Base-by-base conservation (phyloP, 2,113 vertebrate genomes). In the Alligator mississippiensis region DNA sequence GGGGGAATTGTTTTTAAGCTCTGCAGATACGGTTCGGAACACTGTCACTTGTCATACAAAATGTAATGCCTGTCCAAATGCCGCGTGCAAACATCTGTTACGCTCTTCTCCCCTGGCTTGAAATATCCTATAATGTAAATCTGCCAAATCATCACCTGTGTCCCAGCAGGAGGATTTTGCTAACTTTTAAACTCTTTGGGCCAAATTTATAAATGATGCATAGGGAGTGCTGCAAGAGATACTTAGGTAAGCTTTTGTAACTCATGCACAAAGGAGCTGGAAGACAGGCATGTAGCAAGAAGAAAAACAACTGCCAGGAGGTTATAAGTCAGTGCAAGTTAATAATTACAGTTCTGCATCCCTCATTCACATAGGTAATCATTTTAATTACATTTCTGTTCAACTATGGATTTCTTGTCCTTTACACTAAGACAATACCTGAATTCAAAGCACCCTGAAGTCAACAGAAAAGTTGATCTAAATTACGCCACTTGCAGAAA, bases 31-130 rank as follows among this genome's bases (percentile, higher is more conserved):
- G n/a, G 75, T 81, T 82, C 61, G 66, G 87, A 77, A 12, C 16
- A 70, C 21, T 77, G 63, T 61, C 30, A 2, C 1, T 24, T 66
- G 74, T 80, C 8, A n/a, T 19, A 4, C 21, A 24, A 21, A 58
- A 90, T 28, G 79, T 38, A 83, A 68, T 27, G 82, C 63, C 63
- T 85, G 77, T 77, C 77, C 78, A 34, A 86, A 70, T 85, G 30
- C 58, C 75, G 85, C 70, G 9, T 1, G 1, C 1, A 28, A 18
- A 47, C 38, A n/a, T 61, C 68, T 60, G 34, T 60, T 82, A 81
- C 1, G 0, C 38, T 79, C 57, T 19, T 7, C 58, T 77, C 57
- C 64, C 16, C 14, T 24, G 2, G 4, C 3, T 57, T 78, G 84
- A 63, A 85, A 77, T 0, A 21, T 27, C 18, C 82, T 30, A 1